These are phyloP conservation scores for Pyralis farinalis DNA, from an alignment of 2,888 invertebrate genomes.

Conservation along the genomic window DNA sequence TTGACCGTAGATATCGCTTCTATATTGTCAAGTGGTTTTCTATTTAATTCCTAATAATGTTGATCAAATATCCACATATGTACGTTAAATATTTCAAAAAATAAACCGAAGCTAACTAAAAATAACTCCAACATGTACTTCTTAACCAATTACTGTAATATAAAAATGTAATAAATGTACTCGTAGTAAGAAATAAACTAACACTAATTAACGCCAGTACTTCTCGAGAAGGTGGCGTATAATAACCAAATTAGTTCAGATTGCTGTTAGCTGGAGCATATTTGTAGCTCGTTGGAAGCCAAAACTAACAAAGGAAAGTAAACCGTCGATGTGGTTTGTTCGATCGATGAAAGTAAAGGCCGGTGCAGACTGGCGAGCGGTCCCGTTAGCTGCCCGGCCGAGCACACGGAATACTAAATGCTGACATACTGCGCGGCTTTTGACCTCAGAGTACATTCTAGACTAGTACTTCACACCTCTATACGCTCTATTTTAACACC, in stretches of 20 bases:
- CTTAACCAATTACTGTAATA: too few relatives aligned
- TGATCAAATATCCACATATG: not conserved
- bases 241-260: conserved; percentile 11
- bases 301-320: conserved; percentile 79
- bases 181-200: not conserved
- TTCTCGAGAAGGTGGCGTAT: not conserved
- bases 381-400: conserved; percentile 71
- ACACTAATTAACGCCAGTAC: not conserved
- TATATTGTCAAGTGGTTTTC: conserved; percentile 29
- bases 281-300: conserved; percentile 42
- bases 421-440: conserved; percentile 80
- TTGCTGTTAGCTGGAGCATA: conserved; percentile 29
- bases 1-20: conserved; percentile 53
- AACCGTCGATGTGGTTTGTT: conserved; percentile 65
- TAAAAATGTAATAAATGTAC: not conserved
- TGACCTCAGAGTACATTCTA: conserved; percentile 79
- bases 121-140: too few relatives aligned
- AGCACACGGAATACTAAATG: conserved; percentile 76
- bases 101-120: too few relatives aligned
- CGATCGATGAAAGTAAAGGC: conserved; percentile 81
- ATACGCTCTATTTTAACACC: conserved; percentile 49
- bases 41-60: conserved; percentile 11
- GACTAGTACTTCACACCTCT: conserved; percentile 69
- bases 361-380: conserved; percentile 62
- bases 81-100: not conserved